Base-by-base conservation (phyloP, 2,888 invertebrate genomes). In the Synergus umbraculus region DNA sequence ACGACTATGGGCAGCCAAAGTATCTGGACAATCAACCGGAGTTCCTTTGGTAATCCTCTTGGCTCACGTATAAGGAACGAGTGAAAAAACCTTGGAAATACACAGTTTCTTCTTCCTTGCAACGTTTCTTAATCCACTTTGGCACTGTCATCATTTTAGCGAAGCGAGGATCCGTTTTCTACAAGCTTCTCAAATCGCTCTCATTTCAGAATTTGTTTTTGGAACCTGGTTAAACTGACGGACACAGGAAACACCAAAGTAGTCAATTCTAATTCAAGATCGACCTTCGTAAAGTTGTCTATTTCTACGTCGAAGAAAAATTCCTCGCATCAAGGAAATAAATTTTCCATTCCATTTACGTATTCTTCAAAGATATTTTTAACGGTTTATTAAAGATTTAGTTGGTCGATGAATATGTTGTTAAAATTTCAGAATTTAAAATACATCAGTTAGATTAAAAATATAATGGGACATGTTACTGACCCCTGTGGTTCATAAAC, bases 11-110 rank as follows among this genome's bases (percentile, higher is more conserved):
- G 49, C 66, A 67, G 64, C 81, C 78, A 81, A 80, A n/a, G n/a
- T 54, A 54, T n/a, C 54, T 54, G 54, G 54, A 81, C 83, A 83
- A 81, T 83, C 83, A 83, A 79, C 76, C 60, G 66, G 54, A 29
- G 29, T 67, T 77, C 49, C 37, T 73, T 7, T 37, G 46, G 49
- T 58, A 63, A 76, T 78, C 43, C 37, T 69, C 69, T 43, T 22
- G 65, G n/a, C 76, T 76, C 79, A 76, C 69, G 29, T 13, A 49
- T 9, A 54, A 54, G 54, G n/a, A 54, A n/a, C 54, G n/a, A 54
- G 54, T 54, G n/a, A 54, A 54, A n/a, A n/a, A 54, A 54, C n/a
- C 4, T 54, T 54, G 54, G 8, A 54, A n/a, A n/a, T 54, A 8
- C n/a, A n/a, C 13, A 15, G n/a, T n/a, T 8, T 54, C 54, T 54